Evolutionary conservation across 2,113 vertebrate genomes (phyloP), one percentile per base, ranked within the genome.

Genomic region (Leptobrachium leishanense): DNA sequence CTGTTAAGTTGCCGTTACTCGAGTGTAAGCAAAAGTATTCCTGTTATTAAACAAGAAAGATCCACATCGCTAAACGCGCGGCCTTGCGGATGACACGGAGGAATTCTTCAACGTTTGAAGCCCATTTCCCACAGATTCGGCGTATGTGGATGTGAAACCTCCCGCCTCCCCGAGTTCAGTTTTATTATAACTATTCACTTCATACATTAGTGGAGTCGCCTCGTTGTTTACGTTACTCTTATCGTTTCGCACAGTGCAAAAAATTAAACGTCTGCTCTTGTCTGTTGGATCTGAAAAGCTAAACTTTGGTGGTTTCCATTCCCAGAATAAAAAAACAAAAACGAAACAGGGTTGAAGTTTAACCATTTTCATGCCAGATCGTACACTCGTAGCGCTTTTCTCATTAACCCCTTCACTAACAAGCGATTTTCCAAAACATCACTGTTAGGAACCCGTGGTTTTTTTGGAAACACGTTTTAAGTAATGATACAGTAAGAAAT

Each of bases 1-100:
- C 73, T 82, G 85, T 83, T 86, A 85, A 85, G 62, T 78, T 84
- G 84, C 82, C 81, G 55, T 54, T 84, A 81, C 39, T 86, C 54
- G 82, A 84, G 82, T 75, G 74, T 15, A 72, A 65, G 79, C 44
- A 81, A 83, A 85, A 90, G 84, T 86, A 90, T 90, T 92, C 89
- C 88, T 85, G 81, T 84, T 89, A 86, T 75, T 87, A 86, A 85
- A 83, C 87, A 86, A 84, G 53, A 87, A 82, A 90, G 85, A 85
- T 86, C 86, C 83, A 82, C 79, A 85, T 63, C 85, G 76, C 81
- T 82, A 89, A 90, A 90, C 81, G 83, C 66, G 86, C 10, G 82
- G 71, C 43, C 82, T 62, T 66, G 74, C 69, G 88, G 77, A 89
- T 81, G 84, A 68, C 85, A 86, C 81, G 88, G 81, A 84, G 87